A percentile compares a stretch with the other conserved stretches of the same genome.
Conservation (phyloP, 1,140 invertebrate genomes). For the Trigoniulus corallinus region DNA sequence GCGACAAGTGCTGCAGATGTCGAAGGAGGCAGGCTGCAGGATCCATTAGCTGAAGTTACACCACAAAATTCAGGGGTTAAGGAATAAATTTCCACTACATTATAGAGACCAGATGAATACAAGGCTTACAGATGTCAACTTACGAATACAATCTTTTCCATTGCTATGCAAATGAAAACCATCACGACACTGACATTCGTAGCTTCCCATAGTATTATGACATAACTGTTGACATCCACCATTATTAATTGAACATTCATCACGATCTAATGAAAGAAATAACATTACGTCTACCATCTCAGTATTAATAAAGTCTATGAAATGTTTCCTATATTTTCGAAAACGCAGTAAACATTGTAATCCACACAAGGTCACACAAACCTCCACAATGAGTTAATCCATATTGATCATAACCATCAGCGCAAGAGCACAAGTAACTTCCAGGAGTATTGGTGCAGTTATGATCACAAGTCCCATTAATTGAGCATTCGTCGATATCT, state of each 20-base stretch:
- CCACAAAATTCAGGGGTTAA: no score
- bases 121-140: no score
- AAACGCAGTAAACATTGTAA: not conserved
- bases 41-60: no score
- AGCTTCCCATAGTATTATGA: conserved; percentile 24
- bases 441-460: conserved; percentile 24
- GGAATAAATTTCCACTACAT: no score
- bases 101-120: no score
- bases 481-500: conserved; percentile 31
- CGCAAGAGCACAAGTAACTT: conserved; percentile 21
- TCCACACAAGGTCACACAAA: not conserved
- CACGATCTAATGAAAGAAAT: conserved; percentile 17
- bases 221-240: conserved; percentile 25
- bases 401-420: conserved; percentile 26
- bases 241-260: conserved; percentile 24
- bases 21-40: no score
- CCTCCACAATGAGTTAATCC: conserved; percentile 6
- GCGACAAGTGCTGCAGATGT: no score
- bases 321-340: no score
- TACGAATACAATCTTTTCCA: conserved; percentile 6
- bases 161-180: conserved; percentile 23
- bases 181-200: conserved; percentile 24
- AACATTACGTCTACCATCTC: not conserved
- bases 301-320: no score
- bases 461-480: conserved; percentile 17